Base-by-base conservation (phyloP, 2,888 invertebrate genomes). In the Volucella zonaria region DNA sequence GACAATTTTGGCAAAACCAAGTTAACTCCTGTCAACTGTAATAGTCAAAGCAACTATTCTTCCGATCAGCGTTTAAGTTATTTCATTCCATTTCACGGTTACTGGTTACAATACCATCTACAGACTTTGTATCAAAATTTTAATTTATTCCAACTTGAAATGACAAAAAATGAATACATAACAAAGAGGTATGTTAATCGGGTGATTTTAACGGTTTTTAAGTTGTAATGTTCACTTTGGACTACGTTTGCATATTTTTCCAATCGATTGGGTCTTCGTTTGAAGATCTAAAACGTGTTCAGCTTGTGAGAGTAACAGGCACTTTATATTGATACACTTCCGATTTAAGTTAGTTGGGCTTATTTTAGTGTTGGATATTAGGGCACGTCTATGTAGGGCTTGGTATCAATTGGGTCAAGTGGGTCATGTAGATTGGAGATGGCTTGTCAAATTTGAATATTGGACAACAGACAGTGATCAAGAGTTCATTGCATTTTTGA, bases 121-220 rank as follows among this genome's bases (percentile, higher is more conserved):
- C 38, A 54, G 77, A 52, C 68, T 64, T 66, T 38, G 58, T 70
- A 52, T 71, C 18, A 61, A 66, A 67, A 79, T 51, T 52, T 67
- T 61, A 76, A 85, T 80, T 71, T 83, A 83, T 83, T 79, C 75
- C 79, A 54, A 71, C 15, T 66, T 23, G 58, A 14, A 66, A 58
- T 18, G 3, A 59, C 45, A 31, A 62, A 15, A 56, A 64, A 52
- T n/a, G 12, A 67, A 23, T 45, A 43, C 59, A 12, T 54, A 58
- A 47, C 73, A 80, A 67, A 73, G 75, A 76, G 71, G 66, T 85
- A 85, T 85, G 83, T 61, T 85, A 85, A 85, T 85, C 80, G 83
- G 31, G 71, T 80, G 67, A 76, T 80, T 76, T 85, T 80, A 85
- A 85, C 83, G 67, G 80, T 71, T 80, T 31, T 80, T 67, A 75